Percentiles rank a stretch among this genome's conserved stretches.
phyloP scores from a whole-genome alignment of 1,140 invertebrate species.

The Venustaconcha ellipsiformis region DNA sequence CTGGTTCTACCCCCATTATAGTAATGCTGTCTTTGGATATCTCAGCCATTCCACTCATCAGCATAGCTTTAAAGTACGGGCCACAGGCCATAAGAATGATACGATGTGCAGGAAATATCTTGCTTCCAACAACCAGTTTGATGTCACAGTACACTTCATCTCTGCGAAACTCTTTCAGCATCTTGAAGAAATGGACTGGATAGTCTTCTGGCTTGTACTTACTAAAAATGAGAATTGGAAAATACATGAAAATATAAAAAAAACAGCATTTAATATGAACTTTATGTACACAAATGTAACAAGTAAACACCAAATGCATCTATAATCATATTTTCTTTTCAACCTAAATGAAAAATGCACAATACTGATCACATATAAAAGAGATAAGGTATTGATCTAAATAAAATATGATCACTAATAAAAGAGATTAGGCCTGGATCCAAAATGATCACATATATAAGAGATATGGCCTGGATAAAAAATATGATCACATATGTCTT shows the following conservation, averaged over 20 bases:
- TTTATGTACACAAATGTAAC: no score
- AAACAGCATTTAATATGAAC: no score
- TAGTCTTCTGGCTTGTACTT: not conserved
- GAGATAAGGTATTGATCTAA: no score
- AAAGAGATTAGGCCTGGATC: no score
- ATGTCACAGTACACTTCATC: slow-evolving; percentile 28
- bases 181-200: slow-evolving; percentile 19
- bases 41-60: slow-evolving; percentile 53
- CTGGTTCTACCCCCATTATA: slow-evolving; percentile 81
- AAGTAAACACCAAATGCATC: no score
- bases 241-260: not conserved
- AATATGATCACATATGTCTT: no score
- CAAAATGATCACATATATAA: no score
- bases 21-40: slow-evolving; percentile 77
- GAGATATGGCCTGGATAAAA: no score
- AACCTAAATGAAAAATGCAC: no score
- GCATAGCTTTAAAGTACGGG: slow-evolving; percentile 61
- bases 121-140: slow-evolving; percentile 9
- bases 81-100: slow-evolving; percentile 50
- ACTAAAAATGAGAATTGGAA: slow-evolving; percentile 8
- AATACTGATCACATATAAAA: no score
- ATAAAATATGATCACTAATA: no score
- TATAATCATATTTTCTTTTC: no score
- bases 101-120: slow-evolving; percentile 22
- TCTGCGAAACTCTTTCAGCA: slow-evolving; percentile 7